Evolutionary conservation across 2,888 invertebrate genomes (phyloP), one percentile per base, ranked within the genome.

Genomic region (Tethea ocularis): DNA sequence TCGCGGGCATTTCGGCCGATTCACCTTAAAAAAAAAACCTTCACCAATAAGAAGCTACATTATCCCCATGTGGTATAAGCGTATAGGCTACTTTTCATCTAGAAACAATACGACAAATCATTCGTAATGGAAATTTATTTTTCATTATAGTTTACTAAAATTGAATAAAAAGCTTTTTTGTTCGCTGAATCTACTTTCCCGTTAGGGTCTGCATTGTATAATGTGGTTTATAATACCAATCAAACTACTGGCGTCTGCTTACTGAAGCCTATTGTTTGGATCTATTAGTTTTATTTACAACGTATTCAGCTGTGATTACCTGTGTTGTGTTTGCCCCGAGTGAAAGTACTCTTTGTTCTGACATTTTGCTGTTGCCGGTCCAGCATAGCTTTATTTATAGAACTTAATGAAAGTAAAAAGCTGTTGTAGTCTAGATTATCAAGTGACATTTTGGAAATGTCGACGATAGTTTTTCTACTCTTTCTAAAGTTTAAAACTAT

Each of bases 341-440:
- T 72, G 84, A 84, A 84, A 84, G 84, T 69, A 63, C 59, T 64
- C 68, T 71, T 24, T 57, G 70, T 61, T 73, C 74, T 80, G 80
- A 80, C 77, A 79, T 82, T 83, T 77, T 63, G 67, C 75, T 72
- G 71, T 77, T 78, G 72, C 73, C 66, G 68, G 69, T 68, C 66
- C 69, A 68, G 61, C 58, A 59, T 60, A 66, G 69, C 68, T 75
- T 78, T 79, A 77, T 81, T 78, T 77, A 67, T 75, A 74, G 78
- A 62, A 61, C 67, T 59, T 64, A 71, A 75, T 71, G 74, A 77
- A 81, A 80, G 75, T 74, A 75, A 76, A 75, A 75, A 70, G 62
- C 41, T 56, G 26, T 54, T 20, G n/a, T 26, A 33, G 20, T 20
- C 8, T 46, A 46, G 41, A 46, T 20, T 46, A 46, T 5, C 38